These are phyloP conservation scores for Drosophila recens DNA, from an alignment of 2,888 invertebrate species.

Conservation along the genomic window DNA sequence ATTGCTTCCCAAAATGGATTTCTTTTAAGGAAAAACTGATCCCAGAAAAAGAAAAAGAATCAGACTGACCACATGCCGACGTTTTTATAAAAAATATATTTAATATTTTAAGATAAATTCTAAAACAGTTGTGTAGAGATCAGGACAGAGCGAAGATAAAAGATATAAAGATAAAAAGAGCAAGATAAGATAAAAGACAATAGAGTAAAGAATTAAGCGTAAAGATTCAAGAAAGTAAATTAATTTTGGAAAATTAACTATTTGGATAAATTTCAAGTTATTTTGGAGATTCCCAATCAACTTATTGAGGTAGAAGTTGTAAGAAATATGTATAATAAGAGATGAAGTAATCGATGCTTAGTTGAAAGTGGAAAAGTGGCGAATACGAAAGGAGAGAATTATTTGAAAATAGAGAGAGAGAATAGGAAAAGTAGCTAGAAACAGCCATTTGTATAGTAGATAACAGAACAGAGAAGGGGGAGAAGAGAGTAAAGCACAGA, in stretches of 20 bases:
- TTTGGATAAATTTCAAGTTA: background rate
- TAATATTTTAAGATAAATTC: background rate
- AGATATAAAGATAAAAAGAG: background rate
- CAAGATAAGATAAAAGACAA: background rate
- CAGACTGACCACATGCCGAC: background rate
- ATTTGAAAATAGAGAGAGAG: background rate
- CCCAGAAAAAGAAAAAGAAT: too few species aligned
- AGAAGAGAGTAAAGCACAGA: conserved; percentile 3
- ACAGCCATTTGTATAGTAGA: conserved; percentile 4
- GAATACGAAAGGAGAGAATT: background rate
- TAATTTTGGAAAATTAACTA: background rate
- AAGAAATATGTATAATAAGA: background rate
- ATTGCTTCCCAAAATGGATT: too few species aligned
- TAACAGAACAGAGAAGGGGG: conserved; percentile 4
- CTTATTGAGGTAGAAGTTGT: background rate
- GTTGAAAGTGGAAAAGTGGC: background rate
- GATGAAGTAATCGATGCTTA: background rate
- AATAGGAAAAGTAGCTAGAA: conserved; percentile 1
- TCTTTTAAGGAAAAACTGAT: too few species aligned
- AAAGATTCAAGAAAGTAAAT: background rate
- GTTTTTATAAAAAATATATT: background rate
- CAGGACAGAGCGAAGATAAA: background rate
- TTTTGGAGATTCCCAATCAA: background rate
- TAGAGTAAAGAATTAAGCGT: background rate
- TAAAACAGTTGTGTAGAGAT: conserved; percentile 2